Conservation (phyloP, 2,113 vertebrate genomes). For the Coreoperca whiteheadi region DNA sequence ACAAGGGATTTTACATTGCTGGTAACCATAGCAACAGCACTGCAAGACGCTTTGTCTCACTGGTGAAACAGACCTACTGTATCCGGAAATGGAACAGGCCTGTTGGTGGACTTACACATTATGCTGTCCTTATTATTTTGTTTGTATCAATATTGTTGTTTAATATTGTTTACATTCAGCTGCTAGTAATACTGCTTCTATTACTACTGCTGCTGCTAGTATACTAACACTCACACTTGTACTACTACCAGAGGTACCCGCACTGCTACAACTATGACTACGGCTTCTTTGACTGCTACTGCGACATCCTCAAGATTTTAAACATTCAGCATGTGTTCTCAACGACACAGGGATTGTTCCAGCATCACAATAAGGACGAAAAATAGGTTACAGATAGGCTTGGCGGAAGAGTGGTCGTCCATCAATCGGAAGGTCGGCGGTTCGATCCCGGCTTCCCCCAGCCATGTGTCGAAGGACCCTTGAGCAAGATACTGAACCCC, state of each 20-base stretch:
- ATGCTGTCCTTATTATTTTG: not conserved
- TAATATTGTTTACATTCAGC: constrained; percentile 14
- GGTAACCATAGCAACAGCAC: constrained; percentile 13
- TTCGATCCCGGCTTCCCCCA: too few species aligned
- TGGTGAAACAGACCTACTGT: not conserved
- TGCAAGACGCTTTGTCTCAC: not conserved
- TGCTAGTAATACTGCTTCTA: not conserved
- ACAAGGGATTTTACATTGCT: not conserved
- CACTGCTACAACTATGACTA: not conserved
- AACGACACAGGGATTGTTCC: not conserved
- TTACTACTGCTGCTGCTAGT: not conserved
- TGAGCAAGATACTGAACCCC: too few species aligned
- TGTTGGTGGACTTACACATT: not conserved
- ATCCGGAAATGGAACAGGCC: not conserved
- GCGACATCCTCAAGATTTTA: not conserved
- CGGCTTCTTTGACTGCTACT: not conserved
- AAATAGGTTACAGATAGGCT: constrained; percentile 8
- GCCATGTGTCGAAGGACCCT: too few species aligned
- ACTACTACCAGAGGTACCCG: not conserved
- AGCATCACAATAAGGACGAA: not conserved
- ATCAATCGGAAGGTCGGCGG: too few species aligned
- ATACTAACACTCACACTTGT: not conserved
- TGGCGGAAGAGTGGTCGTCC: too few species aligned
- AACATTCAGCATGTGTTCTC: not conserved
- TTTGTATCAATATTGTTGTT: not conserved